Evolutionary conservation across 2,888 invertebrate genomes (phyloP), one percentile per base, ranked within the genome.

Genomic region (Stenichneumon culpator): DNA sequence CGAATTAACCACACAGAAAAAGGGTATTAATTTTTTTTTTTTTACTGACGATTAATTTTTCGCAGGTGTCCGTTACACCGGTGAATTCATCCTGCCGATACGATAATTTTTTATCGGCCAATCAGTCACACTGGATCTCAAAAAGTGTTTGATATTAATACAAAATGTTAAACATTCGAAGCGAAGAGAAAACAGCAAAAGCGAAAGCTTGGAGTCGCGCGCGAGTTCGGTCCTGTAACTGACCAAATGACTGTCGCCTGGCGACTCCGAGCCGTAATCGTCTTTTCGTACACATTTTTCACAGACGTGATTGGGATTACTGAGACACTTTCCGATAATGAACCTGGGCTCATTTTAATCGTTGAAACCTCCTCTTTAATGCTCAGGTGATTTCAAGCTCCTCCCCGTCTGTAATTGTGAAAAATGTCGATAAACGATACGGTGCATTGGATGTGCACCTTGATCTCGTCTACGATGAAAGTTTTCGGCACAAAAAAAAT

Each of bases 311-410:
- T n/a, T 50, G n/a, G n/a, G 6, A 50, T 50, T n/a, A n/a, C n/a
- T 6, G 50, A 50, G 50, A 6, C n/a, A 50, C 16, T 5, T 50
- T n/a, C 50, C 50, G n/a, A 50, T 50, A 50, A 50, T 50, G 5
- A 50, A 50, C 50, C n/a, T 5, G 50, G n/a, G n/a, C 50, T n/a
- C 50, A 50, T 50, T n/a, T 50, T 50, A n/a, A 50, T 50, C 52
- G 52, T 52, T 19, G 19, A 19, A 19, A 52, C 19, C 19, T 52
- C 52, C 52, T 16, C 52, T 52, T 52, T 16, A 19, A 52, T 52
- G 16, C 0, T 3, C 19, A 6, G 52, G 19, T 52, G 2, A 7
- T 52, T 52, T 44, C n/a, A 52, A 52, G 7, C 1, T 19, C 7
- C 52, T n/a, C 6, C 19, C 52, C 7, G 19, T 16, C 52, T 52